Base-by-base conservation (phyloP, 2,797 vertebrate species). In the Pelobates cultripes region DNA sequence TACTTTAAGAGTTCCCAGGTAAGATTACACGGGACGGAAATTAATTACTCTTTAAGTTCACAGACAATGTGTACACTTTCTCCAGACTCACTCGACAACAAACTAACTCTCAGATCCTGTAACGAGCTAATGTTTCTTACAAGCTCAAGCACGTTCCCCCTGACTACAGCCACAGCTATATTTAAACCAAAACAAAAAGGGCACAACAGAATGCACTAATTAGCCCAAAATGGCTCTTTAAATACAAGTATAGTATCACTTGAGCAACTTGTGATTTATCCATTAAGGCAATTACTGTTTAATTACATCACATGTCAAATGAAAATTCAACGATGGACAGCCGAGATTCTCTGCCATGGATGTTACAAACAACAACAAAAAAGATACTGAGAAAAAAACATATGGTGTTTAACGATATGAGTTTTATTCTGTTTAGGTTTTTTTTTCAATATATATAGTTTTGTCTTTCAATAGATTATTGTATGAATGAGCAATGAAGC, bases 401-500 rank as follows among this genome's bases (percentile, higher is more conserved):
- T 28, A 28, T 28, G 1, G 28, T 28, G 28, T 28, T 1, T 28
- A 28, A 28, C 28, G 28, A 28, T 28, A 28, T 28, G 28, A 28
- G 28, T 28, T 28, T 28, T 2, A 28, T 28, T 28, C 28, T 1
- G 28, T 28, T 28, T 28, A 28, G n/a, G n/a, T n/a, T 28, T 28
- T 28, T 28, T 28, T 28, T 28, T 1, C 28, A 28, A 28, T 10
- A 51, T 51, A 51, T 51, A 51, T 51, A 51, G 10, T 51, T 51
- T 51, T 51, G 3, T 51, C 10, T 6, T 51, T 51, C 89, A 86
- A 81, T 84, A 43, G 86, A 87, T 83, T 61, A 78, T 47, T 47
- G 69, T 28, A 90, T 88, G 92, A 93, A 92, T 90, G 85, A 86
- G 87, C 89, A 90, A 88, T 83, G n/a, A 87, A 78, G 60, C 73